Evolutionary conservation across 2,888 invertebrate species (phyloP).

Genomic region (Arenicola marina): DNA sequence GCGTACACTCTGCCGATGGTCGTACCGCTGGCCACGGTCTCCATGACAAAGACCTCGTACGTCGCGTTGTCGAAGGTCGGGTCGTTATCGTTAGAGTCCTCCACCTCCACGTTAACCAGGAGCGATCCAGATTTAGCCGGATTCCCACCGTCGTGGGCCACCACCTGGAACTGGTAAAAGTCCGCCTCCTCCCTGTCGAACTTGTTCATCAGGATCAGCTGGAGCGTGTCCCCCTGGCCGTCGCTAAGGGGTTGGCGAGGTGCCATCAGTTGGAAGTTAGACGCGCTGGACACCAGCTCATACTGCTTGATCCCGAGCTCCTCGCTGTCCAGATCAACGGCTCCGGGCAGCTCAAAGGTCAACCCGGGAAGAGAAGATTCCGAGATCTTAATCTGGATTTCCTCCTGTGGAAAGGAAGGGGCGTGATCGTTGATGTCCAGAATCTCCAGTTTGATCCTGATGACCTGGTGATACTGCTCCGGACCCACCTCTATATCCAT

Average conservation of each 20-base stretch:
- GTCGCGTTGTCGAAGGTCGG: constrained; percentile 9
- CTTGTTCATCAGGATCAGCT: background rate
- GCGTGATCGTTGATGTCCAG: constrained; percentile 25
- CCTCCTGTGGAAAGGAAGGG: constrained; percentile 15
- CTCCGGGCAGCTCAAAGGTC: constrained; percentile 17
- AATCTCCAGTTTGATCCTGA: constrained; percentile 17
- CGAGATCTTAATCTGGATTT: background rate
- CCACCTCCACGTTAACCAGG: constrained; percentile 3
- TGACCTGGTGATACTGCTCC: constrained; percentile 12
- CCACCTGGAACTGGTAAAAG: constrained; percentile 8
- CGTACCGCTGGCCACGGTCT: background rate
- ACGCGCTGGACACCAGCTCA: constrained; percentile 13
- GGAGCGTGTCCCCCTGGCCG: background rate
- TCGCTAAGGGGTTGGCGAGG: background rate
- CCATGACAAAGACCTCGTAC: constrained; percentile 8
- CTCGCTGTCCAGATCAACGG: constrained; percentile 22
- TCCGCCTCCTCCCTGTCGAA: constrained; percentile 10
- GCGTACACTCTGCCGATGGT: constrained; percentile 1
- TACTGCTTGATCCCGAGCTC: constrained; percentile 21
- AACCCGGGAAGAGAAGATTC: constrained; percentile 12
- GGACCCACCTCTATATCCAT: constrained; percentile 3
- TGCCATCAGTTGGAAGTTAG: constrained; percentile 15
- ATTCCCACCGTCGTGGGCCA: constrained; percentile 10
- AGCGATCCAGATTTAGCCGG: constrained; percentile 9
- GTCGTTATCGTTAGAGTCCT: constrained; percentile 2